Conservation (phyloP, 2,797 vertebrate species). For the Lycodopsis pacificus region DNA sequence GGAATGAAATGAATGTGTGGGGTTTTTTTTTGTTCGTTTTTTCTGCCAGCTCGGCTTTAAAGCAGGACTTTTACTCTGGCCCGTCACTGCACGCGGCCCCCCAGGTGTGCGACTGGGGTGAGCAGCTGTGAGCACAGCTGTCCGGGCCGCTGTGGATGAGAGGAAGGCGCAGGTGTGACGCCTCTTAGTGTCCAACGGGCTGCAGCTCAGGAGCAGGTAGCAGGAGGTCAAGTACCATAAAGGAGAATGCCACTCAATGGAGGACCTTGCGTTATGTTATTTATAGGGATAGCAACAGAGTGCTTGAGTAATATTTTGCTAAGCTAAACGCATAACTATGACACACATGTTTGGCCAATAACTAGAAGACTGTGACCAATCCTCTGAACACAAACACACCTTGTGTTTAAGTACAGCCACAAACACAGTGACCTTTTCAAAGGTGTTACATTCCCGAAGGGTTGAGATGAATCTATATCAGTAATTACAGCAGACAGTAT, state of each 20-base stretch:
- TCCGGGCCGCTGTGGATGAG: conserved; percentile 36
- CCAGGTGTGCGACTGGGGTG: conserved; percentile 55
- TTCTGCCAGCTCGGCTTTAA: conserved; percentile 38
- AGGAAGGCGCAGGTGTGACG: conserved; percentile 55
- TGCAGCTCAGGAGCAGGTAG: conserved; percentile 52
- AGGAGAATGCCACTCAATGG: conserved; percentile 78
- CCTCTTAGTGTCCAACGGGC: conserved; percentile 45
- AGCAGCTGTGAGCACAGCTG: conserved; percentile 65
- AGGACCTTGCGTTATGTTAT: conserved; percentile 53
- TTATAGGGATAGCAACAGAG: conserved; percentile 45
- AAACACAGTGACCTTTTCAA: conserved; percentile 21
- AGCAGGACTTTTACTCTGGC: conserved; percentile 40
- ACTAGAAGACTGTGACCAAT: conserved; percentile 70
- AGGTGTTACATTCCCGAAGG: conserved; percentile 9
- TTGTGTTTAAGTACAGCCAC: conserved; percentile 43
- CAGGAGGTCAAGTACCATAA: conserved; percentile 47
- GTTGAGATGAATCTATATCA: conserved; percentile 4
- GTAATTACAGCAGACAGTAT: conserved; percentile 43
- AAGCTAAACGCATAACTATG: conserved; percentile 36
- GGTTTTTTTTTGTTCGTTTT: neutral
- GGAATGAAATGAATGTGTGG: no score
- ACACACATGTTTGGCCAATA: conserved; percentile 52
- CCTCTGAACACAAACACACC: conserved; percentile 42
- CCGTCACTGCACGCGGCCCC: conserved; percentile 31
- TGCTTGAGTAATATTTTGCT: conserved; percentile 31